phyloP scores from a whole-genome alignment of 2,888 invertebrate species.

The Agrilus mali region DNA sequence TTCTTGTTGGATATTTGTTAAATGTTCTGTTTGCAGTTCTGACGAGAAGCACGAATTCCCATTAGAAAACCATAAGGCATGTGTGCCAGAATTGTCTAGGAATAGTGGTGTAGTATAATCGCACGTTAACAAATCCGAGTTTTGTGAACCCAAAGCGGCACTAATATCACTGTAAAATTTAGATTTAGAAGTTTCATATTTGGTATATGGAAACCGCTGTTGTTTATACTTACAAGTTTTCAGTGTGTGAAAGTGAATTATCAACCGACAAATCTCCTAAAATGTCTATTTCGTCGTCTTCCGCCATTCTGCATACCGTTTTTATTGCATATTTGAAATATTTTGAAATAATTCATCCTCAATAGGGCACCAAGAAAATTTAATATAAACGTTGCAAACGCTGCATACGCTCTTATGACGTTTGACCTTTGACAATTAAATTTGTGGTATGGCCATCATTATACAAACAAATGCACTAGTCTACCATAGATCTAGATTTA shows the following conservation, averaged over 20 bases:
- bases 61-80: slow-evolving; percentile 45
- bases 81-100: slow-evolving; percentile 42
- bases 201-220: background rate
- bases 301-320: slow-evolving; percentile 40
- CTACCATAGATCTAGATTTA: too few species aligned
- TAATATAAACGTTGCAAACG: too few species aligned
- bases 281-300: slow-evolving; percentile 62
- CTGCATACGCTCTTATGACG: too few species aligned
- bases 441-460: too few species aligned
- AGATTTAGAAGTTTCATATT: background rate
- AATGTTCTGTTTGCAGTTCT: slow-evolving; percentile 12
- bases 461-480: too few species aligned
- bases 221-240: background rate
- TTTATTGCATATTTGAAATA: too few species aligned
- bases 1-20: background rate
- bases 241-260: slow-evolving; percentile 38
- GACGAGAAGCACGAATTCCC: slow-evolving; percentile 19
- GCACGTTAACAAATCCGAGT: slow-evolving; percentile 36
- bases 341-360: too few species aligned
- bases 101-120: slow-evolving; percentile 55
- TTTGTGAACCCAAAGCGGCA: slow-evolving; percentile 22
- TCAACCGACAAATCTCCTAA: slow-evolving; percentile 59
- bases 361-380: too few species aligned
- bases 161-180: background rate
- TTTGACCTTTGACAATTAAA: too few species aligned